Percentiles rank a stretch among this genome's conserved stretches.
phyloP scores from a whole-genome alignment of 2,113 vertebrate species.

The Athene cunicularia region DNA sequence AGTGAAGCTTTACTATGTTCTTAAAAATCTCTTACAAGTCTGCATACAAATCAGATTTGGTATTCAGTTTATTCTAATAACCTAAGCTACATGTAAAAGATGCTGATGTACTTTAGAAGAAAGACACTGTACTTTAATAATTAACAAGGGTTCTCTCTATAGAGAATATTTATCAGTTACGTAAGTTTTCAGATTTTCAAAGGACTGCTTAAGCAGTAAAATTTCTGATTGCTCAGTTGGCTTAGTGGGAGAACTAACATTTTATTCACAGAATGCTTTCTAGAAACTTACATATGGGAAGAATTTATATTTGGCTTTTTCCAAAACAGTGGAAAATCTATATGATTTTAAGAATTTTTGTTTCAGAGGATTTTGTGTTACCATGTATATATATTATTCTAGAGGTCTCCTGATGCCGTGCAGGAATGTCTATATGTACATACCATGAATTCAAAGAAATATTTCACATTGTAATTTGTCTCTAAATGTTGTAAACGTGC shows the following conservation, averaged over 20 bases:
- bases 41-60: conserved; percentile 42
- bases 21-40: conserved; percentile 49
- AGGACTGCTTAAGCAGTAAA: not conserved
- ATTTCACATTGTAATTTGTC: not conserved
- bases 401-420: not conserved
- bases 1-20: conserved; percentile 36
- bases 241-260: not conserved
- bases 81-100: conserved; percentile 27
- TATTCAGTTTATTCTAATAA: conserved; percentile 59
- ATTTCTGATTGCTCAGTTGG: not conserved
- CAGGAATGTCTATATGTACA: fast-evolving
- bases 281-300: not conserved
- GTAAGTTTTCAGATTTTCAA: conserved; percentile 42
- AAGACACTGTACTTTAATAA: conserved; percentile 47
- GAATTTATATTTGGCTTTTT: not conserved
- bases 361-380: not conserved
- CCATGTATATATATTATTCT: not conserved
- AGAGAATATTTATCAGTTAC: conserved; percentile 46
- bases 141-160: conserved; percentile 13
- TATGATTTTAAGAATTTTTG: not conserved
- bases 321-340: not conserved
- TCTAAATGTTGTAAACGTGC: not conserved
- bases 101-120: conserved; percentile 47
- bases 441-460: not conserved
- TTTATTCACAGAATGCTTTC: not conserved